Evolutionary conservation across 2,888 invertebrate genomes (phyloP).

Genomic region (Pristionchus arcanus): DNA sequence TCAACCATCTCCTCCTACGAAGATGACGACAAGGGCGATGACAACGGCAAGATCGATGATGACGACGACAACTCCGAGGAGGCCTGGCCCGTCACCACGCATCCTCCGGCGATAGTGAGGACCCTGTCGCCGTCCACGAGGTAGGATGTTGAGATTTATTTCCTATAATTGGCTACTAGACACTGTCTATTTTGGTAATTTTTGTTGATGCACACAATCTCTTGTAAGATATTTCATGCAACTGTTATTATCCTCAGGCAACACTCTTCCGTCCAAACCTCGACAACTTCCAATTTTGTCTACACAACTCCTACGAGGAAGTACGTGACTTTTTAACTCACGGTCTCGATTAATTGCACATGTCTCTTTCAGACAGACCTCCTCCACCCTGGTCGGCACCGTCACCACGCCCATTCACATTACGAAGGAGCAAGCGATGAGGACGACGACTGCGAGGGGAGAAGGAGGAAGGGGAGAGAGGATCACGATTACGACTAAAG

Average conservation of each 20-base stretch:
- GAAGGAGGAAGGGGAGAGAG: neutral
- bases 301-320: conserved; percentile 48
- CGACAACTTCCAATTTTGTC: conserved; percentile 37
- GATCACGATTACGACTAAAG: conserved; percentile 37
- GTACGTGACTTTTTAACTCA: neutral
- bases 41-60: too few relatives aligned
- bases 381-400: conserved; percentile 23
- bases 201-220: too few relatives aligned
- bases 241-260: too few relatives aligned
- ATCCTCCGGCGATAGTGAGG: neutral
- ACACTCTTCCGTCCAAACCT: neutral
- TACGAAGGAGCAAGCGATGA: conserved; percentile 31
- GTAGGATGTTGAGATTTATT: neutral
- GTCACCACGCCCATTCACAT: conserved; percentile 13
- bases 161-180: neutral
- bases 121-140: conserved; percentile 34
- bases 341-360: neutral
- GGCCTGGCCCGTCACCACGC: neutral
- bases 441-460: neutral
- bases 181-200: too few relatives aligned
- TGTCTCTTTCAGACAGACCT: neutral
- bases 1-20: neutral
- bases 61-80: neutral
- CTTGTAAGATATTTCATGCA: too few relatives aligned
- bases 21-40: too few relatives aligned